Evolutionary conservation across 1,140 invertebrate genomes (phyloP).

Genomic region (Arion vulgaris): DNA sequence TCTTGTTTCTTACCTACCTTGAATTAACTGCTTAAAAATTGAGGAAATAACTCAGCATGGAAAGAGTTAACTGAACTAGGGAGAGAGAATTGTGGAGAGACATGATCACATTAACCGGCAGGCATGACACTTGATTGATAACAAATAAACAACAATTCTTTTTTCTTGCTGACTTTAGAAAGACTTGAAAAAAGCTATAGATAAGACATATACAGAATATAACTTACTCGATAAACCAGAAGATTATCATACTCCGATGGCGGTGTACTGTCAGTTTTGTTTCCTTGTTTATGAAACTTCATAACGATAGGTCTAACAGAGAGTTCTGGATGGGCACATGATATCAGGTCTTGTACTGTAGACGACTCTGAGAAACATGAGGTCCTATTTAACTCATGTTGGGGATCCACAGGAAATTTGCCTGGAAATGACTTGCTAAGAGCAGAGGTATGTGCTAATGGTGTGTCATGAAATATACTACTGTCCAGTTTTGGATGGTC

Average conservation of each 20-base stretch:
- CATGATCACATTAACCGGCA: no score
- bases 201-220: neutral
- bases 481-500: neutral
- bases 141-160: no score
- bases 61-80: no score
- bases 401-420: slow-evolving; percentile 58
- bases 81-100: no score
- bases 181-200: no score
- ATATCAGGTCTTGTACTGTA: slow-evolving; percentile 73
- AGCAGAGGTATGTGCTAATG: neutral
- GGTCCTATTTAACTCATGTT: slow-evolving; percentile 38
- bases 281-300: slow-evolving; percentile 40
- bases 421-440: slow-evolving; percentile 41
- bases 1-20: no score
- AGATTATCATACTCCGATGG: slow-evolving; percentile 83
- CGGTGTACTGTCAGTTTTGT: slow-evolving; percentile 74
- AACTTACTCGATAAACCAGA: slow-evolving; percentile 30
- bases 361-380: slow-evolving; percentile 64
- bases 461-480: neutral
- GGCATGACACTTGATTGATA: no score
- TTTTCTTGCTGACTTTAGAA: no score
- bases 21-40: no score
- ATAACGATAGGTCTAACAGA: slow-evolving; percentile 56
- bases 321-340: slow-evolving; percentile 71
- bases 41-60: no score